Evolutionary conservation across 2,888 invertebrate genomes (phyloP).

Genomic region (Flexamia atlantica): DNA sequence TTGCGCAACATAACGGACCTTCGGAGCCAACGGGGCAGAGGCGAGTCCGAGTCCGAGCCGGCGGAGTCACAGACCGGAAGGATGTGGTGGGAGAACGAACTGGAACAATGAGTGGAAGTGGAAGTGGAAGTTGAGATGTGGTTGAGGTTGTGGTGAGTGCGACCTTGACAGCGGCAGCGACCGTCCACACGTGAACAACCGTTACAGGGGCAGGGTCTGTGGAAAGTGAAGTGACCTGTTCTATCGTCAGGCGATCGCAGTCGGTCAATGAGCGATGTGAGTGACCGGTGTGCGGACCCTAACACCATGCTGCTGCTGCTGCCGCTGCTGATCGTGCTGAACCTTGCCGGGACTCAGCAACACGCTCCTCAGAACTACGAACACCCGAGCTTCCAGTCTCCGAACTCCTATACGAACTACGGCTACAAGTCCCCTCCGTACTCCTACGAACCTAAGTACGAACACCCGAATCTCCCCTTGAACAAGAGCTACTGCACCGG

Average conservation of each 20-base stretch:
- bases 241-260: constrained; percentile 10
- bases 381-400: too few species aligned
- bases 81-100: constrained; percentile 25
- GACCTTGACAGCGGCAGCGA: constrained; percentile 36
- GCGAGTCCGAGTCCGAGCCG: not conserved
- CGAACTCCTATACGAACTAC: too few species aligned
- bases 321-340: not conserved
- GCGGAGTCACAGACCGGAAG: constrained; percentile 1
- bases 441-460: too few species aligned
- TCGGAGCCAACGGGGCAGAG: not conserved
- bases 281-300: not conserved
- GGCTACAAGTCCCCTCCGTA: too few species aligned
- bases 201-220: constrained; percentile 28
- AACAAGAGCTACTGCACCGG: constrained; percentile 13
- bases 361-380: not conserved
- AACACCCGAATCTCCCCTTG: not conserved
- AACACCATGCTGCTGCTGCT: not conserved
- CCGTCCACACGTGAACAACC: constrained; percentile 9
- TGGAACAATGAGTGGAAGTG: constrained; percentile 34
- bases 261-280: constrained; percentile 7
- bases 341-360: not conserved
- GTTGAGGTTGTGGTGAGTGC: not conserved
- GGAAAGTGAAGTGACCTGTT: constrained; percentile 43
- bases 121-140: not conserved
- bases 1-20: constrained; percentile 42